Base-by-base conservation (phyloP, 37 sponge, comb jelly and placozoan genomes). In the Tethya wilhelma region DNA sequence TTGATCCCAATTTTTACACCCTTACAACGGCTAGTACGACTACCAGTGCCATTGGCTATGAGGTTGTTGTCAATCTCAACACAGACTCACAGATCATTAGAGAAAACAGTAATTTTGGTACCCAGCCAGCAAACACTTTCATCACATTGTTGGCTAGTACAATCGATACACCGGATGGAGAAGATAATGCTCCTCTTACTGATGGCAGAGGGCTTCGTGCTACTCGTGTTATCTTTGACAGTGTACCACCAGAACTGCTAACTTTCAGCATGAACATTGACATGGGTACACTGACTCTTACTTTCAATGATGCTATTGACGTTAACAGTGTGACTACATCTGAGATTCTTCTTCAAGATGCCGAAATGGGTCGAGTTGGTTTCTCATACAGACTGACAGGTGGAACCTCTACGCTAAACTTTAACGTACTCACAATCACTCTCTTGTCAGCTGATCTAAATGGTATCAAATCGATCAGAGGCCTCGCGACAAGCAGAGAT, bases 181-280 rank as follows among this genome's bases (percentile, higher is more conserved):
- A 84, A 34, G 88, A 94, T 56, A 85, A 81, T 71, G 44, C 67
- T 64, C 86, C 94, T 40, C 84, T 96, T 49, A 93, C 91, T n/a
- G 79, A 96, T 79, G 94, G 97, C 9, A 93, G 87, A 36, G 93
- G 84, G 31, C 74, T 90, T 30, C 40, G 29, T 44, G 94, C 91
- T 29, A n/a, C 73, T 66, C 20, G 11, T 64, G 88, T 94, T 22
- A 84, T 73, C 33, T 62, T 84, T 46, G 91, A 93, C 45, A 69
- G 55, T 36, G 56, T 33, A 7, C 64, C 69, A 2, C 91, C 97
- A 31, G 75, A 75, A 66, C 57, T 96, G 14, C 33, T 29, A 0
- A 32, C 63, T 22, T 96, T 93, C 76, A 74, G 57, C 34, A 78
- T 93, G 7, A 91, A 96, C 44, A 22, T 96, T 33, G 73, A 96